Base-by-base conservation (phyloP, 2,113 vertebrate genomes). In the Phaethon lepturus region DNA sequence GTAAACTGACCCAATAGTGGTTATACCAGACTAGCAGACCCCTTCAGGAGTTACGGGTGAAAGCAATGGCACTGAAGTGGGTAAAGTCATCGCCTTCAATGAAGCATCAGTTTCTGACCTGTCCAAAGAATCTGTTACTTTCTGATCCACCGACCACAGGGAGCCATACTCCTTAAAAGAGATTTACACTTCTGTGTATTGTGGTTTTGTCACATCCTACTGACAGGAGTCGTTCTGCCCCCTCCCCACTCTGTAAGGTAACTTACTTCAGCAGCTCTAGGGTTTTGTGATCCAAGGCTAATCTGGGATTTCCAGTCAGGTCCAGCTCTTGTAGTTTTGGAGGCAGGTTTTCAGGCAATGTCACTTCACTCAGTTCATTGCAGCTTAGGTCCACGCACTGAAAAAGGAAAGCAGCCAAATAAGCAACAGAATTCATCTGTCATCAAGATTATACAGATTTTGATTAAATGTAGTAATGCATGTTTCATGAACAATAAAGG, bases 371-470 rank as follows among this genome's bases (percentile, higher is more conserved):
- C 86, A 99, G 98, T 94, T 99, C 99, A 13, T 99, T 99, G 84
- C 99, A 99, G 98, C 99, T 99, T 97, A 99, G 98, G 95, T 99
- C 99, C 95, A 99, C 99, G 18, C 99, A 99, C 99, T 99, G 98
- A 31, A 80, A 66, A 90, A 93, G 82, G 19, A 96, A 93, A 94
- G 75, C 26, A 83, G 56, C 20, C 71, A 93, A 90, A 64, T 78
- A 74, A 76, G 42, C n/a, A 50, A 55, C 3, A 78, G 31, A 82
- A 77, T 12, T 85, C 73, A 66, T 31, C 55, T 17, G 38, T 49
- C 60, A 35, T 56, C 26, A 35, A 9, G 20, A 63, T 17, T 24
- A 86, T 4, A 28, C 17, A 47, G 13, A 38, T 29, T 68, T 45
- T 87, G 42, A 72, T 44, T 31, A 66, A 79, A 75, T 3, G 38